phyloP scores from a whole-genome alignment of 2,888 invertebrate species.

The Tetragnatha montana region DNA sequence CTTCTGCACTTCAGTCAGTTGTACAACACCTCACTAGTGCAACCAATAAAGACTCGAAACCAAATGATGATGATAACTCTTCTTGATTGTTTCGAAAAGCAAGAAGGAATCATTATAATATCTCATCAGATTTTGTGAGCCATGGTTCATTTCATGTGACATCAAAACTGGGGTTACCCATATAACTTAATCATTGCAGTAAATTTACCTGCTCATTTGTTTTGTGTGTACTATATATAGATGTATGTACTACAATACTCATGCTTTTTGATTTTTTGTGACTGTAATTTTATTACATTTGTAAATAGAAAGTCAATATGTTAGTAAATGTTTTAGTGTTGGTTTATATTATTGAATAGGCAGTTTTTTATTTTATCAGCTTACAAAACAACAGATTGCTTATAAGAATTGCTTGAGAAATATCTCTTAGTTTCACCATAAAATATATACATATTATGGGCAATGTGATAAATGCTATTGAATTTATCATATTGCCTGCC shows the following conservation, averaged over 20 bases:
- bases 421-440: too few species aligned
- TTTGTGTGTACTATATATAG: conserved; percentile 56
- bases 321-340: conserved; percentile 69
- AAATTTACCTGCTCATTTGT: background rate
- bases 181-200: conserved; percentile 17
- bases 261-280: conserved; percentile 42
- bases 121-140: conserved; percentile 54
- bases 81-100: conserved; percentile 44
- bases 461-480: too few species aligned
- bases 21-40: conserved; percentile 68
- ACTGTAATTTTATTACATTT: conserved; percentile 63
- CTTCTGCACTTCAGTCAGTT: conserved; percentile 66
- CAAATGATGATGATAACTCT: conserved; percentile 56
- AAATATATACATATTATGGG: too few species aligned
- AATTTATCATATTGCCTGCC: too few species aligned
- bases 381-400: background rate
- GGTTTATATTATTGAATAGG: background rate
- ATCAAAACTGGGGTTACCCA: conserved; percentile 37
- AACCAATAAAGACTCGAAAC: conserved; percentile 58
- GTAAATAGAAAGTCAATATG: conserved; percentile 60
- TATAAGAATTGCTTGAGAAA: too few species aligned
- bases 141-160: conserved; percentile 41
- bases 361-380: background rate
- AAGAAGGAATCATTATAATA: conserved; percentile 13
- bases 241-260: conserved; percentile 43